Conservation (phyloP, 2,113 vertebrate species). For the Vulpes lagopus region DNA sequence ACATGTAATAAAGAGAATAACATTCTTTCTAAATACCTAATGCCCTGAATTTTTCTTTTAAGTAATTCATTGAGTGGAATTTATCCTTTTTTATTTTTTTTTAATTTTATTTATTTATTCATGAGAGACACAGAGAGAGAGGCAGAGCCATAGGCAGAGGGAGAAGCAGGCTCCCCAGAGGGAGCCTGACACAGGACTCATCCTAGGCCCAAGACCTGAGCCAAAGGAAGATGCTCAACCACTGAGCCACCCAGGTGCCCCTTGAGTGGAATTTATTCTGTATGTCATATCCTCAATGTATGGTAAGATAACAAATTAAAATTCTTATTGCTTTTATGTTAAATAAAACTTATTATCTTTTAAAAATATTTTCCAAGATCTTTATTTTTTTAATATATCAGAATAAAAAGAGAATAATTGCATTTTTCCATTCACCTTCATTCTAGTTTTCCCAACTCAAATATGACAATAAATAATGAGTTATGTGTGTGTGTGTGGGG, state of each 20-base stretch:
- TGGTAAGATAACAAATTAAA: conserved; percentile 34
- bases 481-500: background rate
- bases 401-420: background rate
- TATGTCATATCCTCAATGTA: background rate
- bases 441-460: conserved; percentile 25
- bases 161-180: too few relatives aligned
- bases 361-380: background rate
- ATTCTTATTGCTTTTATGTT: background rate
- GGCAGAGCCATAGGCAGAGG: too few relatives aligned
- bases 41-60: conserved; percentile 19
- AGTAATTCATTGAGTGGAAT: background rate
- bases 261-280: conserved; percentile 24
- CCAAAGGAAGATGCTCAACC: too few relatives aligned
- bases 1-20: background rate
- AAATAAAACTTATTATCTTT: background rate
- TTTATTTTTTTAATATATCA: background rate
- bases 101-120: too few relatives aligned
- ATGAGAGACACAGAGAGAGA: too few relatives aligned
- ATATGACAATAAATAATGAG: conserved; percentile 19
- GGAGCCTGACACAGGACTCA: too few relatives aligned
- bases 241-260: too few relatives aligned
- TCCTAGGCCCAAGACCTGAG: too few relatives aligned
- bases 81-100: background rate
- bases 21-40: background rate
- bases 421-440: background rate